Evolutionary conservation across 2,797 vertebrate species (phyloP), one percentile per base, ranked within the genome.

Genomic region (Channa striata): DNA sequence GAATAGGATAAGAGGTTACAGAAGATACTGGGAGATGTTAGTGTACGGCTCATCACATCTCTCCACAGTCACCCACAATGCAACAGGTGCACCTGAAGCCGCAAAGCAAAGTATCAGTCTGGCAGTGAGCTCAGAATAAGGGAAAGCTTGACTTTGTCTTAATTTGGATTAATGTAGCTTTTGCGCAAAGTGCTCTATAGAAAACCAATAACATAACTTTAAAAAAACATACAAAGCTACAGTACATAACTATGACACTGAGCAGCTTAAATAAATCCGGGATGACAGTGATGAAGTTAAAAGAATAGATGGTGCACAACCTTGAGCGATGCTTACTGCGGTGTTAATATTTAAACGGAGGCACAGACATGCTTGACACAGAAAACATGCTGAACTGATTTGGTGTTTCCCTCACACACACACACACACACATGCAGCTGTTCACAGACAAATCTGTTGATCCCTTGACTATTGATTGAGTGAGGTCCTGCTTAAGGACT

Each of bases 291-390:
- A 74, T 48, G 52, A 10, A 36, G 70, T 56, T 57, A 48, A 42
- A 63, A 68, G 60, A 30, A 36, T 56, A 65, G 81, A 52, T 21
- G 34, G 34, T 11, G 67, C 19, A n/a, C 60, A 73, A 63, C 89
- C 89, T 90, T 92, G 85, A 83, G 42, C 64, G 20, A 11, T 82
- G 71, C 72, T 79, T 76, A 81, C 86, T 72, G 72, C 82, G 59
- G 73, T 83, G 90, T 92, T 93, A 89, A 91, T 92, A 69, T 90
- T 92, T 92, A 87, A 93, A 46, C 89, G 67, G 64, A 54, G 40
- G 30, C 62, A 59, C 70, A 70, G 68, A 56, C 63, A 62, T 36
- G 16, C 68, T 86, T 67, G 77, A 80, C 80, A 59, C 23, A 73
- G 73, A 69, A 70, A 76, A 69, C 60, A 72, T 39, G 33, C 49